A percentile compares a stretch with the other conserved stretches of the same genome.
phyloP scores from a whole-genome alignment of 1,140 invertebrate genomes.

The Drosophila ironensis region DNA sequence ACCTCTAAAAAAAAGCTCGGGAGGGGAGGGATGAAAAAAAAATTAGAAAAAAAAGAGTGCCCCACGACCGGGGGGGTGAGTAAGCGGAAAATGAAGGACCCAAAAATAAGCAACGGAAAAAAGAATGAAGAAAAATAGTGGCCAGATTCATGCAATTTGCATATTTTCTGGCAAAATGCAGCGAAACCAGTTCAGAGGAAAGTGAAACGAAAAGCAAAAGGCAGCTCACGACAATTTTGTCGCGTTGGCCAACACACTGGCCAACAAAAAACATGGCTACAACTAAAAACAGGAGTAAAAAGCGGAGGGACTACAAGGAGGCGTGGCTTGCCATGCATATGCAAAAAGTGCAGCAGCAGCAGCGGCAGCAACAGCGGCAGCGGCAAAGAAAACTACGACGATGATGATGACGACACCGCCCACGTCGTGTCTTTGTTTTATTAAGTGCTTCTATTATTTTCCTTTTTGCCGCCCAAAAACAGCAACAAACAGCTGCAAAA shows the following conservation, averaged over 20 bases:
- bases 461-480: constrained; percentile 16
- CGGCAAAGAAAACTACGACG: constrained; percentile 3
- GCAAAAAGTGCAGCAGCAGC: constrained; percentile 34
- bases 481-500: not conserved
- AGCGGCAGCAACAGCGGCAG: not conserved
- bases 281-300: not conserved
- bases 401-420: constrained; percentile 36
- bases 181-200: constrained; percentile 9
- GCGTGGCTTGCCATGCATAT: constrained; percentile 23
- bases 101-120: not conserved
- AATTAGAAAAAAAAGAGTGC: not conserved
- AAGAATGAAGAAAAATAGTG: constrained; percentile 19
- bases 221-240: constrained; percentile 46
- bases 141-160: constrained; percentile 71
- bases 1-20: not conserved
- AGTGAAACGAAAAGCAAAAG: constrained; percentile 4
- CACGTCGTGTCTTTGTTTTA: constrained; percentile 68
- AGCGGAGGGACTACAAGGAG: constrained; percentile 1
- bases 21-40: not conserved
- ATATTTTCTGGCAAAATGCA: constrained; percentile 45
- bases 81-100: constrained; percentile 1
- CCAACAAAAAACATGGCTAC: not conserved
- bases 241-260: constrained; percentile 56
- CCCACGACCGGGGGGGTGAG: not conserved
- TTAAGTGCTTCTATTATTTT: constrained; percentile 70